A percentile compares a stretch with the other conserved stretches of the same genome.
phyloP scores from a whole-genome alignment of 2,888 invertebrate genomes.

The Eristalinus sepulchralis region DNA sequence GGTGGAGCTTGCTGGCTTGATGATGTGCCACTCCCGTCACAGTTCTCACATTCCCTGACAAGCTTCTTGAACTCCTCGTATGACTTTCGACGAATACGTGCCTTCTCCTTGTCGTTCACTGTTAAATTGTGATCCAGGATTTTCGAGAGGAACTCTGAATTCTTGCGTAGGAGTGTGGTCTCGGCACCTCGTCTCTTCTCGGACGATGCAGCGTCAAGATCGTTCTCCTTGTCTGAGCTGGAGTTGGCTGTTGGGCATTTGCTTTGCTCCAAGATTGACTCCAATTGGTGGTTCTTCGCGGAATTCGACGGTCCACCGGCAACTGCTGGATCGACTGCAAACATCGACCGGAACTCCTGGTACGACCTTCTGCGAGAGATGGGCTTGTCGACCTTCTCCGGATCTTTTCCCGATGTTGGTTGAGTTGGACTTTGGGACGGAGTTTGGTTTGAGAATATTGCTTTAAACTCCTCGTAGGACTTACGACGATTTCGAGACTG shows the following conservation, averaged over 20 bases:
- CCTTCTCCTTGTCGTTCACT: slow-evolving; percentile 77
- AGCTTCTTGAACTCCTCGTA: slow-evolving; percentile 81
- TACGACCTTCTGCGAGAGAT: slow-evolving; percentile 75
- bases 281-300: slow-evolving; percentile 55
- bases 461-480: slow-evolving; percentile 81
- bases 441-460: slow-evolving; percentile 75
- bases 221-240: slow-evolving; percentile 72
- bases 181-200: slow-evolving; percentile 9
- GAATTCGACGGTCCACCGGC: slow-evolving; percentile 33
- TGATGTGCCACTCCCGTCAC: slow-evolving; percentile 47
- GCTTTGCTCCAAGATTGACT: slow-evolving; percentile 63
- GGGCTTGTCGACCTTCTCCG: slow-evolving; percentile 63
- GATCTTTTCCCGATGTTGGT: slow-evolving; percentile 22
- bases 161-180: slow-evolving; percentile 79
- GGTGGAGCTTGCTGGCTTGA: not conserved
- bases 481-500: slow-evolving; percentile 81
- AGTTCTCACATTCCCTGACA: slow-evolving; percentile 78
- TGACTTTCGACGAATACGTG: slow-evolving; percentile 80
- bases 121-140: slow-evolving; percentile 79
- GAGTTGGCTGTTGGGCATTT: slow-evolving; percentile 42
- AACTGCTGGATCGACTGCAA: slow-evolving; percentile 39
- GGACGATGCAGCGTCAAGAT: slow-evolving; percentile 10
- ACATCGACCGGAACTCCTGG: slow-evolving; percentile 73
- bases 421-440: not conserved
- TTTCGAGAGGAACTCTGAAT: slow-evolving; percentile 79